Base-by-base conservation (phyloP, 2,888 invertebrate genomes). In the Orchesellides sinensis region DNA sequence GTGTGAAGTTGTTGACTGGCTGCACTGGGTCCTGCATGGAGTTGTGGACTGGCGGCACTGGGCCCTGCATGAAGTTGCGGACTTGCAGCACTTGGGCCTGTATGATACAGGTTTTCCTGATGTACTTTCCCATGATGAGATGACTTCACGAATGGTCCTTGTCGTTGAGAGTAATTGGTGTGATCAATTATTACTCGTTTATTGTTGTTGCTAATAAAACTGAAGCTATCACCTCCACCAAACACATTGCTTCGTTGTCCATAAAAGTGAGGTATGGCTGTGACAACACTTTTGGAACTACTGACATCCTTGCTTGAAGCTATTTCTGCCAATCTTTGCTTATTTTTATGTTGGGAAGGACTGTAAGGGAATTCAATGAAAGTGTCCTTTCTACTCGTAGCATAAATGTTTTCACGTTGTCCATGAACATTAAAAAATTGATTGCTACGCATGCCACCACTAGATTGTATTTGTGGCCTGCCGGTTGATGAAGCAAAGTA, bases 301-400 rank as follows among this genome's bases (percentile, higher is more conserved):
- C 49, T 52, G n/a, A 82, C 61, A n/a, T 83, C 84, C 59, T 86
- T 86, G 1, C 59, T 69, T 2, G 45, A 19, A 2, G 84, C 79
- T 27, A 83, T 19, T 45, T 84, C 84, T n/a, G 81, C 61, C 0
- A 70, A 69, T 70, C 66, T 68, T 40, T 82, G 82, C 56, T 86
- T 86, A 40, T 86, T 74, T 68, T 86, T 86, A 52, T 86, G 86
- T 21, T 86, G 86, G 10, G 86, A 86, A 23, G 86, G 86, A 63
- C 84, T 84, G 63, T 83, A 77, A 0, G 86, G 86, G 81, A 78
- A 86, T 68, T 86, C 86, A 5, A 84, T 56, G 25, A 81, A 79
- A 2, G 78, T 83, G 23, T 86, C 83, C 10, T 69, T 84, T 10
- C 72, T 56, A 23, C 77, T 83, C 10, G 84, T 73, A 17, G 84